Evolutionary conservation across 2,113 vertebrate species (phyloP).

Genomic region (Sarotherodon lohbergeri): DNA sequence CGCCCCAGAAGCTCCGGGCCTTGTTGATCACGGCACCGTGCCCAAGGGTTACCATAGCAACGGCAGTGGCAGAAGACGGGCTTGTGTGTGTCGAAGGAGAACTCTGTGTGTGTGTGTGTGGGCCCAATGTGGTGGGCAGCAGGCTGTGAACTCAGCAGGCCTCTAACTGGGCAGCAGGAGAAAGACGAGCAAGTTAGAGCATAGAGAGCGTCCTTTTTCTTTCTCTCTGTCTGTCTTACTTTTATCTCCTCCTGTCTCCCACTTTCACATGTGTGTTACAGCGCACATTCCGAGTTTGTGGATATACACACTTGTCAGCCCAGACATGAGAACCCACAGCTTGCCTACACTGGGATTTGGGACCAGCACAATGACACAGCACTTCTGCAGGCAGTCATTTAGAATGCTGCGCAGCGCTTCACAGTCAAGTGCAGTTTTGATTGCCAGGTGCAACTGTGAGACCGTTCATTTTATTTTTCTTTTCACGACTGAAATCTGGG

Average conservation of each 20-base stretch:
- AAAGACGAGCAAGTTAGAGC: slow-evolving; percentile 23
- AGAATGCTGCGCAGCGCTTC: background rate
- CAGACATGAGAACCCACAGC: background rate
- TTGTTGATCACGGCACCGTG: slow-evolving; percentile 63
- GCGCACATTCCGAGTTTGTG: background rate
- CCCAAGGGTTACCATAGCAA: slow-evolving; percentile 69
- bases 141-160: slow-evolving; percentile 62
- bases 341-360: background rate
- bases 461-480: background rate
- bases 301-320: background rate
- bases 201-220: background rate
- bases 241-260: background rate
- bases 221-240: background rate
- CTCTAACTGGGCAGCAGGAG: slow-evolving; percentile 46
- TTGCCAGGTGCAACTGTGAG: slow-evolving; percentile 31
- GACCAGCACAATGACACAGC: background rate
- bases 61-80: slow-evolving; percentile 60
- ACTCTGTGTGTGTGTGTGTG: slow-evolving; percentile 22
- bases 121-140: slow-evolving; percentile 49
- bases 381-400: background rate
- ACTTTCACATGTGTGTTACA: background rate
- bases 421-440: slow-evolving; percentile 1
- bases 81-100: slow-evolving; percentile 26
- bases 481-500: slow-evolving; percentile 2
- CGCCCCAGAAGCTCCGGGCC: slow-evolving; percentile 58